Evolutionary conservation across 2,113 vertebrate species (phyloP).

Genomic region (Tachycineta bicolor): DNA sequence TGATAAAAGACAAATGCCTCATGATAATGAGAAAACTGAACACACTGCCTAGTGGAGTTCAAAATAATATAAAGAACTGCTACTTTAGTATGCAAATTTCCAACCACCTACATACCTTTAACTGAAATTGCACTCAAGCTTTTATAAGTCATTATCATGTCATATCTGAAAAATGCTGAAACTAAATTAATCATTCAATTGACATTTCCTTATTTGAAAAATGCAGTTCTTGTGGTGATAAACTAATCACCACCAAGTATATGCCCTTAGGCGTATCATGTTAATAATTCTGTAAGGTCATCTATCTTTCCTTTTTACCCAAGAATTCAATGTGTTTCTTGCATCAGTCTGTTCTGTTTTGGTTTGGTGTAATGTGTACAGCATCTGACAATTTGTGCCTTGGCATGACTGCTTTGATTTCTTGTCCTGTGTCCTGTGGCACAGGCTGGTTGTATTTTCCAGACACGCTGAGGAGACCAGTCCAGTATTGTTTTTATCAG

Average conservation of each 20-base stretch:
- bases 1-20: not conserved
- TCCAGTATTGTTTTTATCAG: not conserved
- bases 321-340: not conserved
- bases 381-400: not conserved
- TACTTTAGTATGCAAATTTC: not conserved
- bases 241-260: not conserved
- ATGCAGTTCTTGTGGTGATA: not conserved
- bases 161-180: not conserved
- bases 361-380: not conserved
- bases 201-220: not conserved
- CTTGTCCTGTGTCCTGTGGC: not conserved
- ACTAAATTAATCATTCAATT: not conserved
- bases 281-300: not conserved
- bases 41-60: not conserved
- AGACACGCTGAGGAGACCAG: not conserved
- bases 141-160: not conserved
- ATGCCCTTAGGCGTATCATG: not conserved
- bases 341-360: not conserved
- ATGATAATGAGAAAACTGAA: not conserved
- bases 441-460: not conserved
- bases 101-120: not conserved
- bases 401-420: not conserved
- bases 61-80: not conserved
- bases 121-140: not conserved
- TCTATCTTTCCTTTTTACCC: not conserved